A percentile compares a stretch with the other conserved stretches of the same genome.
Evolutionary conservation across 1,140 invertebrate genomes (phyloP).

Genomic region (Drosophila pectinifera): DNA sequence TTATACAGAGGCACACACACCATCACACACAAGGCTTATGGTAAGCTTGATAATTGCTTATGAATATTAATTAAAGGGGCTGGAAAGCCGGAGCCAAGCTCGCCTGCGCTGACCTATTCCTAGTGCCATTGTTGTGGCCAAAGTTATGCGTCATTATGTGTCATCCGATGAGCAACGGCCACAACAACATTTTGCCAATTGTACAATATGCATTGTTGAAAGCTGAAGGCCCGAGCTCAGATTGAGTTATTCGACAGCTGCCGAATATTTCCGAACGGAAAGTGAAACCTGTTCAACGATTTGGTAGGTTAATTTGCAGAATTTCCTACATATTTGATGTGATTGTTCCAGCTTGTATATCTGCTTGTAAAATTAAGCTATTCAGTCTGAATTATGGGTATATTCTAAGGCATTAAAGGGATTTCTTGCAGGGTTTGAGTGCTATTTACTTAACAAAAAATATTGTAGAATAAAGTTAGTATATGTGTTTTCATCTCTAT

Average conservation of each 20-base stretch:
- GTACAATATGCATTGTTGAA: slow-evolving; percentile 7
- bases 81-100: slow-evolving; percentile 45
- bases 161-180: slow-evolving; percentile 41
- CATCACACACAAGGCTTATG: slow-evolving; percentile 26
- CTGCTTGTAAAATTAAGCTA: neutral
- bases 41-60: slow-evolving; percentile 50
- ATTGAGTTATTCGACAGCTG: slow-evolving; percentile 13
- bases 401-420: too few species aligned
- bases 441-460: too few species aligned
- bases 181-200: slow-evolving; percentile 7
- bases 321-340: neutral
- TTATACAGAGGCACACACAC: slow-evolving; percentile 31
- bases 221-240: neutral
- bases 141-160: slow-evolving; percentile 59
- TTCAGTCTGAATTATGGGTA: neutral
- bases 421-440: neutral
- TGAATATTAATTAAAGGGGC: slow-evolving; percentile 75
- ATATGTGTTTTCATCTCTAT: too few species aligned
- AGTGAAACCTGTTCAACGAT: neutral
- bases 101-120: slow-evolving; percentile 6
- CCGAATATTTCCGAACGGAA: slow-evolving; percentile 7
- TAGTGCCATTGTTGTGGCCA: slow-evolving; percentile 17
- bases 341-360: neutral
- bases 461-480: too few species aligned
- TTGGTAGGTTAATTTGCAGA: neutral